phyloP scores from a whole-genome alignment of 2,797 vertebrate species.

The Toxotes lorentzi region DNA sequence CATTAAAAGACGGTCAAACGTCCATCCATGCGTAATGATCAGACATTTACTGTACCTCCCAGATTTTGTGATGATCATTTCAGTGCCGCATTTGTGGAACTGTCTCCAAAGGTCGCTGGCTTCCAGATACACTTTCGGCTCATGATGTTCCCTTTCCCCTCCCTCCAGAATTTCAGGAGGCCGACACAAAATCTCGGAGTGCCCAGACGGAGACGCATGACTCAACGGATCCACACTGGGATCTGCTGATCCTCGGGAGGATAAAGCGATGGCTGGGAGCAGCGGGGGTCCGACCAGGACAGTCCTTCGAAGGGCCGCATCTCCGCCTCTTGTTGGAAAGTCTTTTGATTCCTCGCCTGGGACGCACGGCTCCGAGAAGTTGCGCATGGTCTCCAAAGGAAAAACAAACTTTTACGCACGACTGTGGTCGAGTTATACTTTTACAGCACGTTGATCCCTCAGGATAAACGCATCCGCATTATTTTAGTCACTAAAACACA shows the following conservation, averaged over 20 bases:
- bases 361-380: constrained; percentile 51
- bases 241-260: constrained; percentile 83
- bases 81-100: constrained; percentile 93
- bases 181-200: constrained; percentile 75
- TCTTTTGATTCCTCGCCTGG: constrained; percentile 85
- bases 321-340: constrained; percentile 86
- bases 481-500: neutral
- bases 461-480: neutral
- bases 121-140: constrained; percentile 93
- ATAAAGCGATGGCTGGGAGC: constrained; percentile 85
- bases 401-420: constrained; percentile 46
- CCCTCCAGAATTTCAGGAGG: constrained; percentile 85
- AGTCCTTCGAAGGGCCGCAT: constrained; percentile 85
- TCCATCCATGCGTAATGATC: neutral
- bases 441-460: neutral
- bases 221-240: constrained; percentile 83
- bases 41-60: constrained; percentile 88
- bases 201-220: constrained; percentile 82
- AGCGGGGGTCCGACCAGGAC: constrained; percentile 86
- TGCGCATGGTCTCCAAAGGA: constrained; percentile 56
- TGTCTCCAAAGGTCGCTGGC: constrained; percentile 93
- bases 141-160: constrained; percentile 87
- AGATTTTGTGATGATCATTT: constrained; percentile 98
- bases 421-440: neutral
- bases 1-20: neutral